Base-by-base conservation (phyloP, 1,140 invertebrate genomes). In the Nixonia krombeini region DNA sequence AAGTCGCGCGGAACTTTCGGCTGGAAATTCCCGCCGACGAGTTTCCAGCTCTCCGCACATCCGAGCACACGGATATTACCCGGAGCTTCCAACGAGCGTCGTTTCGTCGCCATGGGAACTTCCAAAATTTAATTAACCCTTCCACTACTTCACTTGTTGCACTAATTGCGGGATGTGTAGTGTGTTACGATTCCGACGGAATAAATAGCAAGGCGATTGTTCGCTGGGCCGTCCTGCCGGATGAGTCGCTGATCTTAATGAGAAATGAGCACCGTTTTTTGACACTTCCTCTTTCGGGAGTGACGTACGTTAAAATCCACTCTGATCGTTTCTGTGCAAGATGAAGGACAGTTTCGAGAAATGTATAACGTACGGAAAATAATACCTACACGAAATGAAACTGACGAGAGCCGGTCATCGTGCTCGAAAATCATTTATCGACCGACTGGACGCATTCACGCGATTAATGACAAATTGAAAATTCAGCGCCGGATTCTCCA, bases 391-490 rank as follows among this genome's bases (percentile, higher is more conserved):
- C n/a, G n/a, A n/a, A n/a, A n/a, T n/a, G n/a, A n/a, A n/a, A n/a
- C n/a, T n/a, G n/a, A n/a, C n/a, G n/a, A n/a, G n/a, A n/a, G n/a
- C n/a, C n/a, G n/a, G n/a, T n/a, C n/a, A n/a, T n/a, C n/a, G n/a
- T n/a, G n/a, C n/a, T n/a, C n/a, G n/a, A n/a, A n/a, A n/a, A n/a
- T n/a, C n/a, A n/a, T n/a, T n/a, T n/a, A n/a, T n/a, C n/a, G n/a
- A n/a, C n/a, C n/a, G n/a, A 35, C 17, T 31, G 8, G 8, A 31
- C 8, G 40, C 42, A 31, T 16, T 26, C 47, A 47, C 35, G 28
- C 47, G 53, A 53, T 62, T 62, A 53, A 62, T 62, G 58, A 44
- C 42, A 47, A 53, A 47, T 62, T 62, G 42, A 62, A 53, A 53
- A n/a, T 53, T 42, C 35, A 49, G 23, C 42, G 49, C 41, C 53